Evolutionary conservation across 2,113 vertebrate genomes (phyloP).

Genomic region (Cervus canadensis): DNA sequence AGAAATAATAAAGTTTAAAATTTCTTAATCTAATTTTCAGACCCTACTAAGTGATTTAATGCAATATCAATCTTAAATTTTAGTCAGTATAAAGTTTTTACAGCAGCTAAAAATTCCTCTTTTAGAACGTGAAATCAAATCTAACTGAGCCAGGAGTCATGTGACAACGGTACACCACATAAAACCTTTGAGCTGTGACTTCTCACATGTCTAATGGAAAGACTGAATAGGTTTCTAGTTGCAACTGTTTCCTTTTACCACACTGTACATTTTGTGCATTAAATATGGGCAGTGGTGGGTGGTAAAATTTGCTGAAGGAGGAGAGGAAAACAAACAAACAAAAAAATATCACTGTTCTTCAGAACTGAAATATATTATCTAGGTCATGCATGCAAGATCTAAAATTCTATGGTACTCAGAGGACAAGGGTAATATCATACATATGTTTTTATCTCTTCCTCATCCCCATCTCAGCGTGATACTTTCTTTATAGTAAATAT

Average conservation of each 20-base stretch:
- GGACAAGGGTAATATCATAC: neutral
- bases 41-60: neutral
- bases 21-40: neutral
- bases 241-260: slow-evolving; percentile 36
- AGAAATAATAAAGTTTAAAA: neutral
- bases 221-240: neutral
- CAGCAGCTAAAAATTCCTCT: neutral
- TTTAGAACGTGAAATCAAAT: neutral
- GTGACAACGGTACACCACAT: neutral
- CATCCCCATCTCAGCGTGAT: neutral
- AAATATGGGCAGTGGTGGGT: neutral
- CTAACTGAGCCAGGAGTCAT: neutral
- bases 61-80: neutral
- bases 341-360: slow-evolving; percentile 45
- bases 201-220: neutral
- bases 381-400: slow-evolving; percentile 26
- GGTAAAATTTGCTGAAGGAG: slow-evolving; percentile 6
- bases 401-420: slow-evolving; percentile 42
- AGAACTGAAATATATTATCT: slow-evolving; percentile 46
- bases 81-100: neutral
- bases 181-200: neutral
- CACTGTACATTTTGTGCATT: slow-evolving; percentile 19
- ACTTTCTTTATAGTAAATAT: neutral
- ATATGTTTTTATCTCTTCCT: neutral
- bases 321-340: slow-evolving; percentile 49